Evolutionary conservation across 2,797 vertebrate species (phyloP).

Genomic region (Astyanax mexicanus): DNA sequence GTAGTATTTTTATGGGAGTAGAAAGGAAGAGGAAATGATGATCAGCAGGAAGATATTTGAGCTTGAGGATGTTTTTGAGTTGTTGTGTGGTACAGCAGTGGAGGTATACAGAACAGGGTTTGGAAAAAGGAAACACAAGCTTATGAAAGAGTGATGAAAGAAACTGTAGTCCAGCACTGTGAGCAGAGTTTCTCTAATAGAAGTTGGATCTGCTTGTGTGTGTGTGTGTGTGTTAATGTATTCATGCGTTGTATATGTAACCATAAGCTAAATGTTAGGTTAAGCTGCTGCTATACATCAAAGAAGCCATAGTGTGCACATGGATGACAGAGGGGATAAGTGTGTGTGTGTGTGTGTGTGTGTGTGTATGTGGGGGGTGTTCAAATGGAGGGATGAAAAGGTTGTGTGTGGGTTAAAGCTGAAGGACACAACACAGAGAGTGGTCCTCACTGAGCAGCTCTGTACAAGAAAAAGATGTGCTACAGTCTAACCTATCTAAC

Average conservation of each 20-base stretch:
- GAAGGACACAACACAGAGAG: background rate
- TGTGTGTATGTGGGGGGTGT: slow-evolving; percentile 1
- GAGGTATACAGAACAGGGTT: background rate
- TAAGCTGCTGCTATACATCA: background rate
- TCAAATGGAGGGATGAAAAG: slow-evolving; percentile 16
- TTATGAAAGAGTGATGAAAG: background rate
- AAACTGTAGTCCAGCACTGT: background rate
- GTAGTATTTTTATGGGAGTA: too few relatives aligned
- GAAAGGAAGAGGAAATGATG: background rate
- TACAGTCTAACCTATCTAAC: too few relatives aligned
- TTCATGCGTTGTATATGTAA: slow-evolving; percentile 29
- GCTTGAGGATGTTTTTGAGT: background rate
- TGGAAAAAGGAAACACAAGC: background rate
- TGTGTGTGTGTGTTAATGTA: background rate
- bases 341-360: slow-evolving; percentile 15
- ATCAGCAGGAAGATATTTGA: too few relatives aligned
- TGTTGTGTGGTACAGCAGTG: background rate
- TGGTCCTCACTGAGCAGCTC: too few relatives aligned
- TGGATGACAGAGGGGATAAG: slow-evolving; percentile 20
- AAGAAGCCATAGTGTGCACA: background rate
- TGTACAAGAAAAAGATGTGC: too few relatives aligned
- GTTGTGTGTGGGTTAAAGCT: background rate
- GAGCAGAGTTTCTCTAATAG: too few relatives aligned
- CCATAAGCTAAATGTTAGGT: background rate
- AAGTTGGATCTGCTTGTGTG: background rate